Base-by-base conservation (phyloP, 2,797 vertebrate genomes). In the Alcedo atthis region DNA sequence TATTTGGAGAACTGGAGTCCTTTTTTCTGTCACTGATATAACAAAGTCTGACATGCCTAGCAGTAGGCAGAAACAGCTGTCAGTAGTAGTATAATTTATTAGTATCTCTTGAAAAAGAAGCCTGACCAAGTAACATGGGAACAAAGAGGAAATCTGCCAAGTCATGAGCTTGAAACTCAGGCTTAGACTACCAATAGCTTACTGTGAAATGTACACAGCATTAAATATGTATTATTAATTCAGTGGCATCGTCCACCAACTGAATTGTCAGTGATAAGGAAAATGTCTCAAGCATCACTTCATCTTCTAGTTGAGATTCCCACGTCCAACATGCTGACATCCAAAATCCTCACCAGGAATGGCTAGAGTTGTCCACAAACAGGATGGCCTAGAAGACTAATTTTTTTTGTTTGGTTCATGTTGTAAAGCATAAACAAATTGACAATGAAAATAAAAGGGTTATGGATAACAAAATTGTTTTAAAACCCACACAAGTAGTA, bases 31-130 rank as follows among this genome's bases (percentile, higher is more conserved):
- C 81, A 85, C 13, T 91, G 89, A 78, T 95, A 37, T 94, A 96
- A 96, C 78, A 70, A 57, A 55, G 91, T 94, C 87, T 96, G 95
- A 90, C 92, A 92, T 90, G 81, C 70, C 76, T 96, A 95, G 75
- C 81, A 94, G 76, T 78, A 74, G 89, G 81, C 84, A 97, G 91
- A 97, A 94, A 81, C 90, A 90, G 32, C 92, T 97, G 95, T 96
- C 95, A 96, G 73, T 82, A 71, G 63, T 90, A 76, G 79, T 90
- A 83, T 77, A 95, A 95, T 96, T 95, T 95, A 93, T 96, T 92
- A 90, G 71, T 33, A 58, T 95, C 46, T 59, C n/a, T 92, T 81
- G 57, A 90, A 63, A 62, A 92, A 94, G 79, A 81, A 37, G 11
- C 30, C 78, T 95, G 89, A 92, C 91, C 83, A 81, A 35, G 49